These are phyloP conservation scores for Alosa sapidissima DNA, from an alignment of 2,797 vertebrate genomes.

Conservation along the genomic window DNA sequence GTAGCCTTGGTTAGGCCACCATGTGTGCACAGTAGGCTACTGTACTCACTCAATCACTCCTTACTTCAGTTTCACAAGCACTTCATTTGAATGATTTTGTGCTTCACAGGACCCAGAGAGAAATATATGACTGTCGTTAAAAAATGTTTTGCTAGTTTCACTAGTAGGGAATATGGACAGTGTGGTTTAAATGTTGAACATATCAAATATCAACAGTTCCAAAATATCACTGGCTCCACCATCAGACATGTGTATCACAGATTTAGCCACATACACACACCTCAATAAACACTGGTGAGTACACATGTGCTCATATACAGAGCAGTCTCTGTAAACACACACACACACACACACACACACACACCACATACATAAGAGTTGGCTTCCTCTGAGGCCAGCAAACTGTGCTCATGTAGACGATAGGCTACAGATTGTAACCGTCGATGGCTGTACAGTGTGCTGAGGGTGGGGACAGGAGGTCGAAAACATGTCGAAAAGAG, in stretches of 20 bases:
- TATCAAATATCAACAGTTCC: neutral
- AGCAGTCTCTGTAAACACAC: neutral
- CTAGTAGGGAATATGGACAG: neutral
- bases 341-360: neutral
- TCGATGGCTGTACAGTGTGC: neutral
- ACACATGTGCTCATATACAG: neutral
- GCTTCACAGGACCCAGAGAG: neutral
- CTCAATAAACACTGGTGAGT: neutral
- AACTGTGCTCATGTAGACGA: neutral
- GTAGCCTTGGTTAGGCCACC: neutral
- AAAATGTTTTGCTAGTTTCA: neutral
- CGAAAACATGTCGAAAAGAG: slow-evolving; percentile 19
- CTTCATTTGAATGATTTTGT: neutral
- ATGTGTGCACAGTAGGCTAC: neutral
- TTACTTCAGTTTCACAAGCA: neutral
- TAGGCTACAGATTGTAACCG: neutral
- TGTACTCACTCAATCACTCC: neutral
- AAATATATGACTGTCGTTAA: neutral
- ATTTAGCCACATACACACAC: neutral
- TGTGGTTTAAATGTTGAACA: neutral
- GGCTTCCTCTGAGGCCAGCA: neutral
- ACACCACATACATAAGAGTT: neutral
- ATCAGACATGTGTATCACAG: neutral
- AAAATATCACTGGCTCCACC: neutral
- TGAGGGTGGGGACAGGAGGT: slow-evolving; percentile 25